phyloP scores from a whole-genome alignment of 1,140 invertebrate species.

The Diorhabda elongata region DNA sequence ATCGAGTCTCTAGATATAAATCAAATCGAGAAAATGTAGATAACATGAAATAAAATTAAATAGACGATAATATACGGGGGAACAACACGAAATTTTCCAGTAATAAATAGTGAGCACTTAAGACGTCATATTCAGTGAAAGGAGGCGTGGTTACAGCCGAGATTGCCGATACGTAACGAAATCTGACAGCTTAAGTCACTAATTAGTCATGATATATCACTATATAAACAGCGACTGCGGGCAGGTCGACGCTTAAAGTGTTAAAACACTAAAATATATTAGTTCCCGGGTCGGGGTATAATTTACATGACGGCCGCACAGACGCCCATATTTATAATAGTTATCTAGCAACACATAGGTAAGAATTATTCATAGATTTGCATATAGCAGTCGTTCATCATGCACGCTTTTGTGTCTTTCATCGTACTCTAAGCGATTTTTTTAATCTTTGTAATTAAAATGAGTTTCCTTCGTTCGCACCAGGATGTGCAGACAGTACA shows the following conservation, averaged over 20 bases:
- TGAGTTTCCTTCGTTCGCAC: constrained; percentile 39
- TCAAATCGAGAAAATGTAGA: constrained; percentile 24
- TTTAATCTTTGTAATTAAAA: constrained; percentile 45
- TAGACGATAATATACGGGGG: constrained; percentile 29
- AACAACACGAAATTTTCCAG: constrained; percentile 33
- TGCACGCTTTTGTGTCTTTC: constrained; percentile 39
- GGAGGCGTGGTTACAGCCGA: constrained; percentile 29
- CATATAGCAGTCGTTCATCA: constrained; percentile 38
- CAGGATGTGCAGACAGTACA: constrained; percentile 1
- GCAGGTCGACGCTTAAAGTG: constrained; percentile 38
- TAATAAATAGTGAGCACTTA: constrained; percentile 42
- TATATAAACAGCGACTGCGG: constrained; percentile 43
- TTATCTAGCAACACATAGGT: constrained; percentile 39
- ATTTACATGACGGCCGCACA: constrained; percentile 39
- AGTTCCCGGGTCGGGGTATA: constrained; percentile 38
- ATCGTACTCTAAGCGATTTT: constrained; percentile 41
- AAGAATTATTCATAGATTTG: constrained; percentile 41
- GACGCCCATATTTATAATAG: constrained; percentile 43
- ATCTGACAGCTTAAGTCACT: constrained; percentile 41
- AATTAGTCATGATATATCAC: constrained; percentile 47
- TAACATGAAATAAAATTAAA: constrained; percentile 38
- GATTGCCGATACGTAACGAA: constrained; percentile 42
- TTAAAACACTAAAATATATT: constrained; percentile 47
- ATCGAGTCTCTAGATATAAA: too few species aligned
- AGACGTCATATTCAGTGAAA: constrained; percentile 33